These are phyloP conservation scores for Mallotus villosus DNA, from an alignment of 2,797 vertebrate species.

Conservation along the genomic window DNA sequence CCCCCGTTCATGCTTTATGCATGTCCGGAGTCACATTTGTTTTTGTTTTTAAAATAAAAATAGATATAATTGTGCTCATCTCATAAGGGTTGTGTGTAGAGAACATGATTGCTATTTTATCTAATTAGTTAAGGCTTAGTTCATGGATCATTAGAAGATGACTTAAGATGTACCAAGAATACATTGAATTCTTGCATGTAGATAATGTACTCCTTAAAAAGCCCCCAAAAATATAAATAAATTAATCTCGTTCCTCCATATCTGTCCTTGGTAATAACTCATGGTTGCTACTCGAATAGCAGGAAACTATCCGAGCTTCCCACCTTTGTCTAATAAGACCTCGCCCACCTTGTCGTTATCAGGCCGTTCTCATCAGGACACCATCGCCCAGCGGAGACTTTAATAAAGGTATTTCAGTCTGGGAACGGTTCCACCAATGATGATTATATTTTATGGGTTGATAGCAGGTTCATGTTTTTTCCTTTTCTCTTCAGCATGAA, in stretches of 20 bases:
- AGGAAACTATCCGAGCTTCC: background rate
- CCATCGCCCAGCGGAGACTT: constrained; percentile 27
- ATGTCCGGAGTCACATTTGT: constrained; percentile 41
- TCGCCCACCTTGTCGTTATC: constrained; percentile 18
- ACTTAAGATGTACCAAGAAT: no score
- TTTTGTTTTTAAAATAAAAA: background rate
- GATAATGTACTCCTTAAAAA: no score
- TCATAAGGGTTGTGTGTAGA: no score
- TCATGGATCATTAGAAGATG: no score
- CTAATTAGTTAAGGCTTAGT: no score
- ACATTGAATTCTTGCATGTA: no score
- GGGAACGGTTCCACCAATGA: constrained; percentile 53
- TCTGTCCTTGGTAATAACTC: no score
- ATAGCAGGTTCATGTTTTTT: constrained; percentile 55
- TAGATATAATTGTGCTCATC: no score
- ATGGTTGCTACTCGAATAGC: no score
- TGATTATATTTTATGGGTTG: constrained; percentile 61
- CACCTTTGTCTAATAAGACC: background rate
- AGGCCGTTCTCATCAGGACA: constrained; percentile 16
- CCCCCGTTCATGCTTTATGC: constrained; percentile 38
- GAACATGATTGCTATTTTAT: no score
- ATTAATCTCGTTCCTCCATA: background rate
- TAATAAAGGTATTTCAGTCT: constrained; percentile 41
- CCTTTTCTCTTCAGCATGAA: constrained; percentile 54
- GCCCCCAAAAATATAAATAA: no score